Evolutionary conservation across 2,888 invertebrate species (phyloP).

Genomic region (Ischnura elegans): DNA sequence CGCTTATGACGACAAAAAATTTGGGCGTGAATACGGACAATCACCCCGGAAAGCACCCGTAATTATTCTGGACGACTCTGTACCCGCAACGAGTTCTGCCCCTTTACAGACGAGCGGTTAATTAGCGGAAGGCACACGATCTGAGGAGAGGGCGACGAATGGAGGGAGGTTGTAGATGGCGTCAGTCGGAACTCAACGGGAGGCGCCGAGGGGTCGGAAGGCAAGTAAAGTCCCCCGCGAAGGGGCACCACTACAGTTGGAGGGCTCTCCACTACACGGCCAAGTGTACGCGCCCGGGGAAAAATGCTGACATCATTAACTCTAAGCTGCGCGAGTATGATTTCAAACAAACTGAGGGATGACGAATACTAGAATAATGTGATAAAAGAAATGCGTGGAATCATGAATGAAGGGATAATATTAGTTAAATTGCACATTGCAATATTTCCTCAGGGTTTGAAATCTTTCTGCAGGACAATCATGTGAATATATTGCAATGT

Average conservation of each 20-base stretch:
- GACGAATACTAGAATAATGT: too few relatives aligned
- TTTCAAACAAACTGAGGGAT: too few relatives aligned
- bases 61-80: background rate
- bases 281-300: background rate
- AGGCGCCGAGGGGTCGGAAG: background rate
- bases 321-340: background rate
- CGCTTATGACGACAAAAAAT: too few relatives aligned
- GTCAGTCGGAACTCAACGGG: background rate
- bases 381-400: too few relatives aligned
- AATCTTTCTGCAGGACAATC: too few relatives aligned
- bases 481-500: too few relatives aligned
- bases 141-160: background rate
- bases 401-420: too few relatives aligned
- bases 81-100: background rate
- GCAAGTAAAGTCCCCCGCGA: background rate
- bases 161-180: background rate
- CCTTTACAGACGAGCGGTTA: background rate
- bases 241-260: background rate
- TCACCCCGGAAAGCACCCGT: background rate
- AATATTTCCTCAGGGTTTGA: too few relatives aligned
- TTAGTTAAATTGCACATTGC: too few relatives aligned
- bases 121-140: background rate
- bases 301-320: conserved; percentile 1
- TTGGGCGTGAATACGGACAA: too few relatives aligned
- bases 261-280: background rate